Evolutionary conservation across 2,888 invertebrate species (phyloP).

Genomic region (Pyrrhosoma nymphula): DNA sequence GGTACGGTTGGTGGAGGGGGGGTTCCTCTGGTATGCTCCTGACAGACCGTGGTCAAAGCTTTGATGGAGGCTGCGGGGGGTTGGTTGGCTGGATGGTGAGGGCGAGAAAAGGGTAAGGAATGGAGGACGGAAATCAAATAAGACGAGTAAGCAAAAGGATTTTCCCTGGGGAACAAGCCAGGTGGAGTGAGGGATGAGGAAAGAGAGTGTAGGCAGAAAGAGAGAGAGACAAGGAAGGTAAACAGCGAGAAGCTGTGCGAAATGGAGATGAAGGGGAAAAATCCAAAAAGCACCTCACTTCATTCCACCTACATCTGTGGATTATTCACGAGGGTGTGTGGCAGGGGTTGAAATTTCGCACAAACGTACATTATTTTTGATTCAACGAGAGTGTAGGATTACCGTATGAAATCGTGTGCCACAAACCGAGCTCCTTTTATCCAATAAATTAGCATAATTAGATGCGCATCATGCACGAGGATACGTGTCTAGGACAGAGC

Average conservation of each 20-base stretch:
- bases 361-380: too few relatives aligned
- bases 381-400: too few relatives aligned
- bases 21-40: constrained; percentile 25
- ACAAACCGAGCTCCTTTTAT: too few relatives aligned
- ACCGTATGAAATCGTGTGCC: too few relatives aligned
- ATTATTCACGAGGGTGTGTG: too few relatives aligned
- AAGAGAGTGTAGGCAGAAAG: neutral
- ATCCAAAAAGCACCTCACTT: neutral
- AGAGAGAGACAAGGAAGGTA: neutral
- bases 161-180: neutral
- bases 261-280: neutral
- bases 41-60: constrained; percentile 62
- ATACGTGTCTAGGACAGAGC: too few relatives aligned
- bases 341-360: too few relatives aligned
- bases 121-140: constrained; percentile 11
- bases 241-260: too few relatives aligned
- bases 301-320: neutral
- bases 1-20: neutral
- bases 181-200: too few relatives aligned
- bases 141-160: constrained; percentile 17
- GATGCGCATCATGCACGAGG: too few relatives aligned
- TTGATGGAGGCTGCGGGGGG: constrained; percentile 44
- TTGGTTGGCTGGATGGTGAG: neutral
- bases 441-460: too few relatives aligned
- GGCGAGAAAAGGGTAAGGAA: neutral